Percentiles rank a stretch among this genome's conserved stretches.
phyloP scores from a whole-genome alignment of 2,888 invertebrate species.

The Lasioglossum leucozonium region DNA sequence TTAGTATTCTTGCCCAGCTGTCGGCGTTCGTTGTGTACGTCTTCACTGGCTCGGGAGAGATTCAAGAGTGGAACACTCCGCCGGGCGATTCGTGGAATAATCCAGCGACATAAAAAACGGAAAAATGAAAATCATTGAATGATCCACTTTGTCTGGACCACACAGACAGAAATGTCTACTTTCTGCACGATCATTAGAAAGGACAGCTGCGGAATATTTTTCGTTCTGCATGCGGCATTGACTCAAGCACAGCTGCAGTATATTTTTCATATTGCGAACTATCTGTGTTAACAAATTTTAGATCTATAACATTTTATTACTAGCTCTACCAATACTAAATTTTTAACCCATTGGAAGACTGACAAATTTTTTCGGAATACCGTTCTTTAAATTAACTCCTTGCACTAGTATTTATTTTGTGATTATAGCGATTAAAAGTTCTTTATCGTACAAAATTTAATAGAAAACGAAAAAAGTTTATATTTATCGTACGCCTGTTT shows the following conservation, averaged over 20 bases:
- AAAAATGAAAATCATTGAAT: not conserved
- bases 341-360: not conserved
- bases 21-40: slow-evolving; percentile 75
- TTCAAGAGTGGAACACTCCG: slow-evolving; percentile 81
- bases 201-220: not conserved
- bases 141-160: not conserved
- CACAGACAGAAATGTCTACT: not conserved
- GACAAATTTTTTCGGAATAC: not conserved
- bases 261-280: not conserved
- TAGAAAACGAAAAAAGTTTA: too few species aligned
- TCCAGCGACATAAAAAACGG: not conserved
- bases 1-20: slow-evolving; percentile 74
- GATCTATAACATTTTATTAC: not conserved
- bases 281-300: not conserved
- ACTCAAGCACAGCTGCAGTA: not conserved
- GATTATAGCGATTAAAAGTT: too few species aligned
- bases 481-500: too few species aligned
- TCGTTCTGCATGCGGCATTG: not conserved
- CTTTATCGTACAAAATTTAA: too few species aligned
- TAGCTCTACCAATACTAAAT: not conserved
- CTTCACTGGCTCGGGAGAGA: slow-evolving; percentile 79
- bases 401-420: too few species aligned
- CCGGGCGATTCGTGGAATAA: too few species aligned
- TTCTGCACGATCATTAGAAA: not conserved
- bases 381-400: too few species aligned